A percentile compares a stretch with the other conserved stretches of the same genome.
Evolutionary conservation across 2,888 invertebrate species (phyloP).

Genomic region (Aphrophora alni): DNA sequence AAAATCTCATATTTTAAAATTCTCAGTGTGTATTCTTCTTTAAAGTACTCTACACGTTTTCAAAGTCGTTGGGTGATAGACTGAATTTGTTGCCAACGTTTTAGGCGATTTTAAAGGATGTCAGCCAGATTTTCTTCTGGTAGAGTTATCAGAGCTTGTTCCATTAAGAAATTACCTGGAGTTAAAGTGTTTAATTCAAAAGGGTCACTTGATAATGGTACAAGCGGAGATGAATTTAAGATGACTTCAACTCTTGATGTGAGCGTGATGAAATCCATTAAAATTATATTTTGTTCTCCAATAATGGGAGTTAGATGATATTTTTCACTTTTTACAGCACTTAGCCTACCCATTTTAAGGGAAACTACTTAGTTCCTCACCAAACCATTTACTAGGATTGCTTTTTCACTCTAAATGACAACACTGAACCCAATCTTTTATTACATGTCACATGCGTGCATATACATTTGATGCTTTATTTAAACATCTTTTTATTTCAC

Average conservation of each 20-base stretch:
- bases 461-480: too few relatives aligned
- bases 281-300: conserved; percentile 45
- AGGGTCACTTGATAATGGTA: conserved; percentile 47
- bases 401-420: too few relatives aligned
- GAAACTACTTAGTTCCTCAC: conserved; percentile 23
- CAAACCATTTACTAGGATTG: too few relatives aligned
- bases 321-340: conserved; percentile 52
- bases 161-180: conserved; percentile 53
- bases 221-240: conserved; percentile 51
- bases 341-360: conserved; percentile 50
- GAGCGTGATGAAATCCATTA: conserved; percentile 51
- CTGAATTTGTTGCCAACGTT: conserved; percentile 51
- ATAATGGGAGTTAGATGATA: conserved; percentile 47
- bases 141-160: conserved; percentile 43
- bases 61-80: conserved; percentile 48
- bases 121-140: conserved; percentile 48
- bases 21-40: too few relatives aligned
- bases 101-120: conserved; percentile 38
- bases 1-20: too few relatives aligned
- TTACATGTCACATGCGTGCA: too few relatives aligned
- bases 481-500: too few relatives aligned
- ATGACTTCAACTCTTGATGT: conserved; percentile 50
- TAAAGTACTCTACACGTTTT: too few relatives aligned
- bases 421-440: too few relatives aligned
- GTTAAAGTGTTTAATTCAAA: conserved; percentile 49